Conservation (phyloP, 2,888 invertebrate genomes). For the Lymantria dispar region DNA sequence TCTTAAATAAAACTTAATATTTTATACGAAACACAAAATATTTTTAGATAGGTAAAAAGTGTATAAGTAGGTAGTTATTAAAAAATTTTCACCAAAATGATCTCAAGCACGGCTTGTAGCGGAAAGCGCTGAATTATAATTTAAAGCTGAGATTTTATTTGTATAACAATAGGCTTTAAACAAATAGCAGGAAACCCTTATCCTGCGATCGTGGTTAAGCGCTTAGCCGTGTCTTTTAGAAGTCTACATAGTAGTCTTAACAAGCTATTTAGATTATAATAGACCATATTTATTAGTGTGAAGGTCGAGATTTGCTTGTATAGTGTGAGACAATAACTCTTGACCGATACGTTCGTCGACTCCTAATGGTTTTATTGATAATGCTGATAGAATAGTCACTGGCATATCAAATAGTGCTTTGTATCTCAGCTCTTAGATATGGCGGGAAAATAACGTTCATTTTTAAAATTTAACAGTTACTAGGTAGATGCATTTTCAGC, state of each 20-base stretch:
- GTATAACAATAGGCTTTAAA: slow-evolving; percentile 19
- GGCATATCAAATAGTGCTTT: slow-evolving; percentile 44
- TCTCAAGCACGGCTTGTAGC: too few relatives aligned
- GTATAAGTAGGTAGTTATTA: too few relatives aligned
- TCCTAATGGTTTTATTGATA: slow-evolving; percentile 54
- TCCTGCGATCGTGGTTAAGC: slow-evolving; percentile 37
- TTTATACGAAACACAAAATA: too few relatives aligned
- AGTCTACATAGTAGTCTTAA: slow-evolving; percentile 19
- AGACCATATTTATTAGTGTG: slow-evolving; percentile 2
- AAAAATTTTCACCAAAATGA: too few relatives aligned
- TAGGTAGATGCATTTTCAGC: too few relatives aligned
- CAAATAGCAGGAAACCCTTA: slow-evolving; percentile 32
- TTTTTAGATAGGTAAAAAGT: too few relatives aligned
- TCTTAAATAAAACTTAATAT: too few relatives aligned
- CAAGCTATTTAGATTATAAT: slow-evolving; percentile 15
- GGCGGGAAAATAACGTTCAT: background rate
- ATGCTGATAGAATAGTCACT: slow-evolving; percentile 39
- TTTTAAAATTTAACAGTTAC: background rate
- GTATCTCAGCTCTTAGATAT: slow-evolving; percentile 16
- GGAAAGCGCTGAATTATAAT: too few relatives aligned
- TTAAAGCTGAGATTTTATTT: background rate
- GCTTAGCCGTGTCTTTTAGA: slow-evolving; percentile 35
- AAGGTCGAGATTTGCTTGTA: slow-evolving; percentile 9
- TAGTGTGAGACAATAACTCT: slow-evolving; percentile 35
- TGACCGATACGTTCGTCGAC: slow-evolving; percentile 44